Conservation (phyloP, 2,113 vertebrate species). For the Calonectris borealis region DNA sequence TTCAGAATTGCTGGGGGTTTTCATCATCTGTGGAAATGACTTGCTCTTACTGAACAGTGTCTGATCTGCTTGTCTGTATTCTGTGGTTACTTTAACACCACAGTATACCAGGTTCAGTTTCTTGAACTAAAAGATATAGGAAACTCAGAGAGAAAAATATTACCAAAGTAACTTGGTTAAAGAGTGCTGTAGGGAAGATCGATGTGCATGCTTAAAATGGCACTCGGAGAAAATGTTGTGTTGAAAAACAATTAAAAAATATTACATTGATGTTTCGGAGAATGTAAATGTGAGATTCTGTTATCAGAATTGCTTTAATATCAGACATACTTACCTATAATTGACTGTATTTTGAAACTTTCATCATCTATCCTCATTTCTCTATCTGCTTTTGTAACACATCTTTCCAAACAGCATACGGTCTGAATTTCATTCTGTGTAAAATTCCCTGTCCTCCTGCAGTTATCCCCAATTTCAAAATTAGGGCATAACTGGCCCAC, state of each 20-base stretch:
- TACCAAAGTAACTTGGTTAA: background rate
- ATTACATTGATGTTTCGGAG: background rate
- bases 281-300: background rate
- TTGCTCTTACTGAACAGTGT: background rate
- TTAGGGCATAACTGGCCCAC: background rate
- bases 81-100: background rate
- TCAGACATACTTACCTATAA: background rate
- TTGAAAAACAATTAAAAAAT: background rate
- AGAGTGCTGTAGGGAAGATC: background rate
- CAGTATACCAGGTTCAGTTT: background rate
- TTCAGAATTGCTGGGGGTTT: background rate
- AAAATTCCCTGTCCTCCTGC: background rate
- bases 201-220: background rate
- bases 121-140: background rate
- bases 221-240: background rate
- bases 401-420: background rate
- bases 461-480: background rate
- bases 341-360: background rate
- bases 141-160: background rate
- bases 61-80: background rate
- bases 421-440: background rate
- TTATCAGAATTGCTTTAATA: background rate
- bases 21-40: background rate
- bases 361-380: background rate
- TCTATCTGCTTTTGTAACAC: background rate